Percentiles rank a stretch among this genome's conserved stretches.
Evolutionary conservation across 2,888 invertebrate genomes (phyloP).

Genomic region (Imbricaverruca yamaguchii): DNA sequence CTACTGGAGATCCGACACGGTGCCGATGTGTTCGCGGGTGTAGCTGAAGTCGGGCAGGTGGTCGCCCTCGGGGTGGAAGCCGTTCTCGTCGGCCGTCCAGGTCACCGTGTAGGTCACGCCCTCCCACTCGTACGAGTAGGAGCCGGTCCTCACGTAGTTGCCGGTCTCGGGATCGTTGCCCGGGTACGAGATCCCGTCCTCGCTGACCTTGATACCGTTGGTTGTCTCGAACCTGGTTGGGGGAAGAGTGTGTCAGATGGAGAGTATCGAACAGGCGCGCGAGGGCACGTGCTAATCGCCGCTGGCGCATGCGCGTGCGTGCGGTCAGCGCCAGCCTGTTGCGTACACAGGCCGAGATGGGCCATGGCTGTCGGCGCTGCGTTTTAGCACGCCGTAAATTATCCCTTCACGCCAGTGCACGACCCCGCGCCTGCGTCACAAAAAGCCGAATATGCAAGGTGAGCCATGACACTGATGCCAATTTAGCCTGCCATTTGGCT

Average conservation of each 20-base stretch:
- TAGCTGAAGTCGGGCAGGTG: slow-evolving; percentile 9
- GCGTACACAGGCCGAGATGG: not conserved
- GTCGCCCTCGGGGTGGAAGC: not conserved
- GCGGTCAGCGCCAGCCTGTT: not conserved
- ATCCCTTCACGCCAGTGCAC: not conserved
- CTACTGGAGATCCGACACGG: not conserved
- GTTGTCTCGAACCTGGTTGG: not conserved
- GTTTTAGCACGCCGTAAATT: slow-evolving; percentile 6
- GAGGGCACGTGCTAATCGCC: not conserved
- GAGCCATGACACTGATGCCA: not conserved
- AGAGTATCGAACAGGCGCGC: not conserved
- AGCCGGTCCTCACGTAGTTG: slow-evolving; percentile 17
- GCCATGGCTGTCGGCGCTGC: not conserved
- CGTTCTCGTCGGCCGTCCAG: slow-evolving; percentile 21
- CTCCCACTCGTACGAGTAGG: slow-evolving; percentile 18
- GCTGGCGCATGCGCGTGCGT: not conserved
- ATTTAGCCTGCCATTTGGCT: not conserved
- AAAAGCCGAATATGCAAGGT: slow-evolving; percentile 6
- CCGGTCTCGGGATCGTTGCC: slow-evolving; percentile 10
- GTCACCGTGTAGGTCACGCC: slow-evolving; percentile 18
- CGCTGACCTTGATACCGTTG: not conserved
- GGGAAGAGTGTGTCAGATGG: not conserved
- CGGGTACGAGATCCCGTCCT: not conserved
- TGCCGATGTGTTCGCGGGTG: not conserved
- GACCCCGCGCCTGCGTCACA: not conserved